These are phyloP conservation scores for Rhagium mordax DNA, from an alignment of 2,888 invertebrate species.

Conservation along the genomic window DNA sequence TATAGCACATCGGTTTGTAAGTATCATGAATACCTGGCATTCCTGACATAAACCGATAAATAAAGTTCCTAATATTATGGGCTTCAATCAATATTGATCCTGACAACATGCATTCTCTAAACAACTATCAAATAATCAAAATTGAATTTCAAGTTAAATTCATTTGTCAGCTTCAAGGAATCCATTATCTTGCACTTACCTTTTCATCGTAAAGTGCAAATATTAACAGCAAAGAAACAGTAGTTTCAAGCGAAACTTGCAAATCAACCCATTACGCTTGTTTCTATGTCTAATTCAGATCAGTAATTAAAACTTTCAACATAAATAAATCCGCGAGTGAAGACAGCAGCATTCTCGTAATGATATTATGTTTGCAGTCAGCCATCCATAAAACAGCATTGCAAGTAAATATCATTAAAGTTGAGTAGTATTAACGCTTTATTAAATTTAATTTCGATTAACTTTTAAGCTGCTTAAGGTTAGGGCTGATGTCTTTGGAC, in stretches of 20 bases:
- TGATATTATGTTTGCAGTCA: conserved; percentile 33
- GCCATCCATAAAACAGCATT: conserved; percentile 24
- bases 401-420: conserved; percentile 34
- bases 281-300: neutral
- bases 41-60: too few species aligned
- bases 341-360: conserved; percentile 23
- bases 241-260: neutral
- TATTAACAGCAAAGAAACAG: neutral
- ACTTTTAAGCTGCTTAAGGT: conserved; percentile 24
- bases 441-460: conserved; percentile 34
- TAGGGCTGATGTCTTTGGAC: conserved; percentile 14
- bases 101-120: too few species aligned
- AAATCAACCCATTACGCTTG: conserved; percentile 1
- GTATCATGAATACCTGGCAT: too few species aligned
- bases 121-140: too few species aligned
- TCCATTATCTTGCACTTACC: too few species aligned
- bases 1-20: too few species aligned
- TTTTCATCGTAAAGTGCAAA: neutral
- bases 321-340: conserved; percentile 10
- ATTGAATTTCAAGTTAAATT: too few species aligned
- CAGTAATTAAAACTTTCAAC: conserved; percentile 25
- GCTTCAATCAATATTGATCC: too few species aligned
- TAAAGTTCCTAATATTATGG: too few species aligned
- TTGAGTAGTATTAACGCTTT: conserved; percentile 14
- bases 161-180: too few species aligned